Percentiles rank a stretch among this genome's conserved stretches.
Evolutionary conservation across 2,113 vertebrate species (phyloP).

Genomic region (Microcebus lehilahytsara): DNA sequence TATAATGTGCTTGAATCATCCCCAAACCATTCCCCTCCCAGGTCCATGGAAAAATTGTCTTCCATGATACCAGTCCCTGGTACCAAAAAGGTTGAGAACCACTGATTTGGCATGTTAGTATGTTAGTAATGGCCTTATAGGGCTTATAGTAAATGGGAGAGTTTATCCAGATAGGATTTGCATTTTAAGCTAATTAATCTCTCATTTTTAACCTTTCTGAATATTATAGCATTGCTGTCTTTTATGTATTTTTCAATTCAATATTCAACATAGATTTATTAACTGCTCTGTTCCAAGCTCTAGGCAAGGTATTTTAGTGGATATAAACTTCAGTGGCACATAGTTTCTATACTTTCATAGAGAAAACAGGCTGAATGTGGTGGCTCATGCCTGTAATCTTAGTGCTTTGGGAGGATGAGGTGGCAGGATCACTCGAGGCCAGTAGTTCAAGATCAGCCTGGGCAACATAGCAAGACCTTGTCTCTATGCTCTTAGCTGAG

Average conservation of each 20-base stretch:
- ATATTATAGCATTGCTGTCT: not conserved
- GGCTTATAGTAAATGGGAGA: not conserved
- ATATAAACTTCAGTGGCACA: not conserved
- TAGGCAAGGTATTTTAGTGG: not conserved
- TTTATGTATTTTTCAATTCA: not conserved
- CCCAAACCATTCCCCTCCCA: no score
- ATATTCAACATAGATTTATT: not conserved
- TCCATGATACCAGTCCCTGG: no score
- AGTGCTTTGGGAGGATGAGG: no score
- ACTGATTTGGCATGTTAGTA: not conserved
- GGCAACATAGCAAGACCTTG: no score
- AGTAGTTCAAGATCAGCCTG: no score
- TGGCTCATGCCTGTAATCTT: no score
- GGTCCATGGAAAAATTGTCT: no score
- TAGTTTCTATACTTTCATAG: not conserved
- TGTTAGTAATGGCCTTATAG: not conserved
- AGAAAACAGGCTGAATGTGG: not conserved
- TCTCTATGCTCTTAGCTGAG: no score
- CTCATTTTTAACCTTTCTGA: constrained; percentile 15
- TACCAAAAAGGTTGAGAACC: not conserved
- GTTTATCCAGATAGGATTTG: constrained; percentile 16
- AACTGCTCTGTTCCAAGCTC: not conserved
- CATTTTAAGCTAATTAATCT: not conserved
- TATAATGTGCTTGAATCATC: no score
- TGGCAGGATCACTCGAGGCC: no score